Conservation (phyloP, 2,797 vertebrate genomes). For the Trachurus trachurus region DNA sequence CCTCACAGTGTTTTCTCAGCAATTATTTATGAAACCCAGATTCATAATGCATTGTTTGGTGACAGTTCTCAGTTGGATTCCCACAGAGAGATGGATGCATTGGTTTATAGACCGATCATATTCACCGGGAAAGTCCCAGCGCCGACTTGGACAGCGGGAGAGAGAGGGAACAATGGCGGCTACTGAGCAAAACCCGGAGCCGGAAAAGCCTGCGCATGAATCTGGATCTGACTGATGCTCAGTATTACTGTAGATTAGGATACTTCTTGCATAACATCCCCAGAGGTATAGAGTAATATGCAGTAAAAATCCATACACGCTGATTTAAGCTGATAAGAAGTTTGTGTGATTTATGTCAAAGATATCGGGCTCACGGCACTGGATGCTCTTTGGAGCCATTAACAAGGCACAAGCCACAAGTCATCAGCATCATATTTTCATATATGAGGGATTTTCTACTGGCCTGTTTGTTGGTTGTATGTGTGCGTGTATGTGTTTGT, state of each 20-base stretch:
- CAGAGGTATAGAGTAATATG: constrained; percentile 68
- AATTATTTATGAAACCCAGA: constrained; percentile 78
- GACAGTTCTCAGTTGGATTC: constrained; percentile 66
- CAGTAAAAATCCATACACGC: constrained; percentile 62
- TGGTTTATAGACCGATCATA: constrained; percentile 57
- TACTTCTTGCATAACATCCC: constrained; percentile 68
- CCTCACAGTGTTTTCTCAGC: constrained; percentile 56
- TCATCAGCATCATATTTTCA: constrained; percentile 51
- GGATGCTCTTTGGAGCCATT: constrained; percentile 45
- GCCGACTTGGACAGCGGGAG: constrained; percentile 15
- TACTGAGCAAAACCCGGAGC: constrained; percentile 24
- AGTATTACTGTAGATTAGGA: constrained; percentile 70
- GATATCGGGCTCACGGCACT: constrained; percentile 8
- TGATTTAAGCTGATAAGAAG: constrained; percentile 66
- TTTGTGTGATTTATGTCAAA: constrained; percentile 54
- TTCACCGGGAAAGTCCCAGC: constrained; percentile 47
- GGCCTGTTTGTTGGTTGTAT: constrained; percentile 9
- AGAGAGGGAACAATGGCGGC: constrained; percentile 28
- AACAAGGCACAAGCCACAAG: constrained; percentile 46
- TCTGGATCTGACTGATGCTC: constrained; percentile 50
- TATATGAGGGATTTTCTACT: constrained; percentile 39
- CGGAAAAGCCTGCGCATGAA: constrained; percentile 31
- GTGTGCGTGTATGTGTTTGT: constrained; percentile 22
- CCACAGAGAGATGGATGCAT: constrained; percentile 67
- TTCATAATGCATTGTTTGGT: constrained; percentile 77